Base-by-base conservation (phyloP, 2,797 vertebrate genomes). In the Serranus cabrilla region DNA sequence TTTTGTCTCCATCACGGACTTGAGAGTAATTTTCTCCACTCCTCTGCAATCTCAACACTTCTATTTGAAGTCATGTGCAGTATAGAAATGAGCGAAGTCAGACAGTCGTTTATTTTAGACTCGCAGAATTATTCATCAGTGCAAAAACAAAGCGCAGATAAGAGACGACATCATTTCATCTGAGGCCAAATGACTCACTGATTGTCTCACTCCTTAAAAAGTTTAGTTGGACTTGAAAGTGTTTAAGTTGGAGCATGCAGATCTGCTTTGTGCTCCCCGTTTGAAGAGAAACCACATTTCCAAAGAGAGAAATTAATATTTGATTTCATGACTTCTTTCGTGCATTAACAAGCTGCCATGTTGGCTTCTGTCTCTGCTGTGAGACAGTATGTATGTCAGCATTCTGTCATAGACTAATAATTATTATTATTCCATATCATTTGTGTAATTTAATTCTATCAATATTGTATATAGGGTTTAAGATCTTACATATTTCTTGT, bases 61-160 rank as follows among this genome's bases (percentile, higher is more conserved):
- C 34, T 18, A 17, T 49, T 17, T 67, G 46, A 72, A 68, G 39
- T 55, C 18, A 73, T 61, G 1, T 59, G 52, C 45, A 49, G 55
- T 47, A 7, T 57, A 52, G 60, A 76, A 70, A 59, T 63, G 7
- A 55, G 20, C 21, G 18, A 64, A 59, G 11, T 59, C 39, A 72
- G 68, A 71, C 71, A 47, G 67, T 37, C 46, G 51, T 77, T 63
- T 67, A 62, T 81, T 83, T 68, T 57, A 46, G 54, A 80, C n/a
- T n/a, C 42, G 14, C 16, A 25, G 49, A 77, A 76, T 80, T 79
- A 85, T 74, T 78, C 59, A 83, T 71, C 46, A 65, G 21, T 64
- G 47, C n/a, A 58, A 63, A 40, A 68, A 68, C 27, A 51, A 61
- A 71, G 31, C 39, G 13, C 39, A 70, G 45, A 69, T 45, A 47